Evolutionary conservation across 64 coral and sea anemone species (phyloP).

Genomic region (Actinia tenebrosa): DNA sequence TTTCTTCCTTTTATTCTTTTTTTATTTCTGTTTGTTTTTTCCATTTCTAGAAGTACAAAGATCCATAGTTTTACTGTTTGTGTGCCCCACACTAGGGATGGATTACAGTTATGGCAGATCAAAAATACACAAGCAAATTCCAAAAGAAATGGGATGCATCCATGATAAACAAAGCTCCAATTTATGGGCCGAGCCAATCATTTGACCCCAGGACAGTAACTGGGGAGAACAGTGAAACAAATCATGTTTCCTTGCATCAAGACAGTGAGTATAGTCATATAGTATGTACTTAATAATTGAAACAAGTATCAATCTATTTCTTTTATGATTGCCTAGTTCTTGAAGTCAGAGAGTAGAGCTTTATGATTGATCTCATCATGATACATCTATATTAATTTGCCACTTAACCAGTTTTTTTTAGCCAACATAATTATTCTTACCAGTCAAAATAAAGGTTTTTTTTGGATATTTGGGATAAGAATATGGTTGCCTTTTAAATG

Average conservation of each 20-base stretch:
- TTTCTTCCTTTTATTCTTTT: too few relatives aligned
- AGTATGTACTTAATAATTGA: too few relatives aligned
- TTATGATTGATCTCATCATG: too few relatives aligned
- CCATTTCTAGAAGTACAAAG: not conserved
- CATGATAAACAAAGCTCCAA: not conserved
- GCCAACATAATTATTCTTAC: too few relatives aligned
- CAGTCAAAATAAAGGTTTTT: too few relatives aligned
- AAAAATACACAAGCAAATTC: slow-evolving; percentile 25
- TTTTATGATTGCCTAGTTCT: too few relatives aligned
- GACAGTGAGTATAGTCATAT: not conserved
- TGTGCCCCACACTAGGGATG: slow-evolving; percentile 26
- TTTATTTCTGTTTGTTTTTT: not conserved
- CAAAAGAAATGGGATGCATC: slow-evolving; percentile 11
- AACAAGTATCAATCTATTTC: too few relatives aligned
- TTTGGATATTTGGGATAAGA: too few relatives aligned
- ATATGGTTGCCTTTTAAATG: too few relatives aligned
- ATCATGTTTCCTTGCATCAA: not conserved
- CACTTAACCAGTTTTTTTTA: too few relatives aligned
- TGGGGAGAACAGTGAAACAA: not conserved
- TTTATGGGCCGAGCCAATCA: slow-evolving; percentile 11
- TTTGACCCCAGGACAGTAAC: not conserved
- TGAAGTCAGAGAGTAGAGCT: too few relatives aligned
- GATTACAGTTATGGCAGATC: slow-evolving; percentile 40
- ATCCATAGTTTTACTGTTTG: slow-evolving; percentile 3
- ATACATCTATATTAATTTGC: too few relatives aligned